These are phyloP conservation scores for Litocranius walleri DNA, from an alignment of 2,113 vertebrate species.

Conservation along the genomic window DNA sequence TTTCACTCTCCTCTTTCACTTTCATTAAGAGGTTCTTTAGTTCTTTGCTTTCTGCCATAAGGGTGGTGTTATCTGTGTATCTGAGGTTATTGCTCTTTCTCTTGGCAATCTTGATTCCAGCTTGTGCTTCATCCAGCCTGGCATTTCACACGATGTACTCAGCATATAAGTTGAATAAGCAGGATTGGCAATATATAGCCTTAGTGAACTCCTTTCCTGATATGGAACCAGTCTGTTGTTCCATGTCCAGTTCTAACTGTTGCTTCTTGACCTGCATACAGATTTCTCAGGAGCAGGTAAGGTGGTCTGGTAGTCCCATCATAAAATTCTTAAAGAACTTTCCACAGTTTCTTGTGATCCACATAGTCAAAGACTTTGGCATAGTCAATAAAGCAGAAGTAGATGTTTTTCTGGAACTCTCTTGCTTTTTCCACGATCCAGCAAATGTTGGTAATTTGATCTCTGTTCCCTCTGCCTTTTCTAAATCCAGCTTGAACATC, in stretches of 20 bases:
- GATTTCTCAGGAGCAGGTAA: neutral
- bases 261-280: neutral
- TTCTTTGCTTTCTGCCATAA: neutral
- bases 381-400: neutral
- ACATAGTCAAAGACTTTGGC: neutral
- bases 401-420: neutral
- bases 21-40: neutral
- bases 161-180: neutral
- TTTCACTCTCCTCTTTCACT: neutral
- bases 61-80: neutral
- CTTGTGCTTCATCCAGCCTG: neutral
- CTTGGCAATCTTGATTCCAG: neutral
- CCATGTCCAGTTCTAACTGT: neutral
- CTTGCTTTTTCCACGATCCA: neutral
- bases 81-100: neutral
- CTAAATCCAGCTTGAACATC: neutral
- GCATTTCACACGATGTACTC: neutral
- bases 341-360: neutral
- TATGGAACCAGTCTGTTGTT: neutral
- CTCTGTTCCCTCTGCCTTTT: neutral
- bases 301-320: neutral
- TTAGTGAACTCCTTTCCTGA: neutral
- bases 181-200: neutral
- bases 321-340: neutral
- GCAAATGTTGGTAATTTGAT: neutral